Evolutionary conservation across 2,888 invertebrate species (phyloP).

Genomic region (Polydrusus cervinus): DNA sequence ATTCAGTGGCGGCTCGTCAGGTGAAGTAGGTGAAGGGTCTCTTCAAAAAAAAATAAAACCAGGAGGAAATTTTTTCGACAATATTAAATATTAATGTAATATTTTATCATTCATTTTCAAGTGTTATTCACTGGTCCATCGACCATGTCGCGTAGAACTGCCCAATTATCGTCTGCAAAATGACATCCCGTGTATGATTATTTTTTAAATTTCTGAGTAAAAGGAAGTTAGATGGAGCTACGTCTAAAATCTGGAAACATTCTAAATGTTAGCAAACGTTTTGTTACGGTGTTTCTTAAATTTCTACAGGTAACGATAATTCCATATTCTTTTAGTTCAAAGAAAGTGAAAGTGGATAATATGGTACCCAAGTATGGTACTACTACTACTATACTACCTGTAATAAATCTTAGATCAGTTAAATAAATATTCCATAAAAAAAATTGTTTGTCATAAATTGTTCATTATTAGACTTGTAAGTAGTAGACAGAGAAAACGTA

Average conservation of each 20-base stretch:
- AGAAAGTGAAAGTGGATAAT: constrained; percentile 27
- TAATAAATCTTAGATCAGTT: constrained; percentile 1
- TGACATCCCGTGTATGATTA: too few species aligned
- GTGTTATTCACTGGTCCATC: too few species aligned
- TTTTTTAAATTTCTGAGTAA: too few species aligned
- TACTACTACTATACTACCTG: neutral
- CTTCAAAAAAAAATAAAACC: too few species aligned
- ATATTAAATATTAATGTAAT: too few species aligned
- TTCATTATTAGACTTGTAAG: neutral
- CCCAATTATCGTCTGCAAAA: too few species aligned
- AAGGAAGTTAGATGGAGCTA: too few species aligned
- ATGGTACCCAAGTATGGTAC: constrained; percentile 16
- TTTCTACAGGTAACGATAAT: neutral
- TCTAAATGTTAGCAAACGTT: neutral
- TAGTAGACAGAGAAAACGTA: constrained; percentile 5
- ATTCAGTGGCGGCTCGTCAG: neutral
- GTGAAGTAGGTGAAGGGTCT: too few species aligned
- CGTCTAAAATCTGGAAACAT: too few species aligned
- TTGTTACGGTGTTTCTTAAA: neutral
- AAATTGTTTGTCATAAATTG: neutral
- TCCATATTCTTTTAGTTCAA: constrained; percentile 3
- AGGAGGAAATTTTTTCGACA: too few species aligned
- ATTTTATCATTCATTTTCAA: too few species aligned
- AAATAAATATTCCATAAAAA: neutral
- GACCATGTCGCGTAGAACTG: too few species aligned